phyloP scores from a whole-genome alignment of 1,140 invertebrate genomes.

The Luehdorfia chinensis region DNA sequence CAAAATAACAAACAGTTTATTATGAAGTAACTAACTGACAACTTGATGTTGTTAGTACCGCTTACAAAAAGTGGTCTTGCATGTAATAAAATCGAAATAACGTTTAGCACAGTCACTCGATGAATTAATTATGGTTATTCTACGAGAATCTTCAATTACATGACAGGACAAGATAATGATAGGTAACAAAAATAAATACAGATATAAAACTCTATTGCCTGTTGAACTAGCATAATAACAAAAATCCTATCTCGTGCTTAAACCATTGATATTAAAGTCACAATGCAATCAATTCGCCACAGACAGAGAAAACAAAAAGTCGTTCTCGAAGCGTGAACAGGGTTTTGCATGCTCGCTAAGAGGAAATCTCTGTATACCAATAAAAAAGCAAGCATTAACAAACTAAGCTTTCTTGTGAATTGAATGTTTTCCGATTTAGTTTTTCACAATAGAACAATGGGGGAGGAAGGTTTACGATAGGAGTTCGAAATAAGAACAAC shows the following conservation, averaged over 20 bases:
- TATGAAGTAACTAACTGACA: no score
- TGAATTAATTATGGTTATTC: no score
- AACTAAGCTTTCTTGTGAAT: conserved; percentile 14
- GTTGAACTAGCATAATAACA: no score
- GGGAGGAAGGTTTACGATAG: conserved; percentile 2
- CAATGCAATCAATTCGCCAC: conserved; percentile 10
- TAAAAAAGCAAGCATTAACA: conserved; percentile 7
- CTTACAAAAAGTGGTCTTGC: no score
- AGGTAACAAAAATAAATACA: no score
- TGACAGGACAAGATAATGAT: no score
- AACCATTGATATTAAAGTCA: conserved; percentile 6
- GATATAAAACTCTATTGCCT: no score
- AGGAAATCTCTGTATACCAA: conserved; percentile 13
- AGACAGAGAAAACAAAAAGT: conserved; percentile 12
- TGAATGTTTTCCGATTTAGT: conserved; percentile 12
- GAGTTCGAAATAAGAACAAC: not conserved
- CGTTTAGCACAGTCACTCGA: no score
- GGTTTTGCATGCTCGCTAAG: conserved; percentile 8
- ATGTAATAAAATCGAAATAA: no score
- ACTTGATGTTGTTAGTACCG: no score
- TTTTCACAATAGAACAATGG: conserved; percentile 15
- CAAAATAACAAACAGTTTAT: no score
- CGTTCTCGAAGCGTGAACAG: conserved; percentile 1
- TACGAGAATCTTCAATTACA: no score
- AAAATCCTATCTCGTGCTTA: not conserved